phyloP scores from a whole-genome alignment of 2,888 invertebrate species.

The Hypolimnas misippus region DNA sequence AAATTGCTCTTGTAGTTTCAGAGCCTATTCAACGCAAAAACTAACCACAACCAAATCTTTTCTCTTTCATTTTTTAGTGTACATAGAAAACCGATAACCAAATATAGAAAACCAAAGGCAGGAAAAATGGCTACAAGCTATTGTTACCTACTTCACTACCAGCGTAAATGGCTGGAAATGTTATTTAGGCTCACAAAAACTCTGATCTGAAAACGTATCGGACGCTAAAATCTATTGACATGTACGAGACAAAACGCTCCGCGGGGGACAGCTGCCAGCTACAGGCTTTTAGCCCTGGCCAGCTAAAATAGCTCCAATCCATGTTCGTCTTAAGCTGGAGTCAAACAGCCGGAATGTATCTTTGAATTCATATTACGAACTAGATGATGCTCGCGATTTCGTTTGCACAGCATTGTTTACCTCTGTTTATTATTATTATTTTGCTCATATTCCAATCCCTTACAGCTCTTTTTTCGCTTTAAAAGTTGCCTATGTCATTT shows the following conservation, averaged over 20 bases:
- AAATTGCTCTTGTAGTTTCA: too few relatives aligned
- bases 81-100: background rate
- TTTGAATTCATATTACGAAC: too few relatives aligned
- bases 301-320: conserved; percentile 26
- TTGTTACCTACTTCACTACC: background rate
- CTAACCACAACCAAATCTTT: too few relatives aligned
- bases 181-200: conserved; percentile 7
- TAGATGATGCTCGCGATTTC: too few relatives aligned
- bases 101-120: background rate
- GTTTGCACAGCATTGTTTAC: too few relatives aligned
- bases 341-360: too few relatives aligned
- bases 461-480: too few relatives aligned
- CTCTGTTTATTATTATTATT: too few relatives aligned
- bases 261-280: conserved; percentile 18
- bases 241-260: conserved; percentile 20
- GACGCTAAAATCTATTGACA: conserved; percentile 32
- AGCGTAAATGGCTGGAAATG: background rate
- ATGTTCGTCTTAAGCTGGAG: background rate
- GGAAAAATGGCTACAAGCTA: background rate
- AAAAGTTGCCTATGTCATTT: too few relatives aligned
- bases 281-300: conserved; percentile 21
- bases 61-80: background rate
- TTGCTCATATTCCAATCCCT: too few relatives aligned
- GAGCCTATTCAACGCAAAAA: too few relatives aligned
- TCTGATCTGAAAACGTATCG: conserved; percentile 30